Percentiles rank a stretch among this genome's conserved stretches.
phyloP scores from a whole-genome alignment of 1,140 invertebrate genomes.

The Cherax quadricarinatus region DNA sequence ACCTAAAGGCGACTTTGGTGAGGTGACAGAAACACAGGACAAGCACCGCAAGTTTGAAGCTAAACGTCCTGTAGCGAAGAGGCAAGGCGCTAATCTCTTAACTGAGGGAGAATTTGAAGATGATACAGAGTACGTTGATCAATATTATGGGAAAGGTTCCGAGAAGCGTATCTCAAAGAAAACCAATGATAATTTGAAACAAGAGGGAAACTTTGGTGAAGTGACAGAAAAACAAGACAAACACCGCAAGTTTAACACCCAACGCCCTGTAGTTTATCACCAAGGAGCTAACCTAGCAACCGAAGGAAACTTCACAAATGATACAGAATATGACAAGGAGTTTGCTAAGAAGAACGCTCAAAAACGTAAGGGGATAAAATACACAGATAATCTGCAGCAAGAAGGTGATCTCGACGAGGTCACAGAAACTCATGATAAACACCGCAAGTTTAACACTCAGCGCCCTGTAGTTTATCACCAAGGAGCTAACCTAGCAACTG shows the following conservation, averaged over 20 bases:
- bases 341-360: constrained; percentile 35
- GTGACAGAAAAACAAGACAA: constrained; percentile 20
- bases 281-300: constrained; percentile 28
- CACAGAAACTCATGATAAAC: constrained; percentile 34
- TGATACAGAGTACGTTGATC: constrained; percentile 30
- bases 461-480: not conserved
- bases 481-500: constrained; percentile 37
- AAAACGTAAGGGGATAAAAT: not conserved
- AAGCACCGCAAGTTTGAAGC: constrained; percentile 14
- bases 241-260: constrained; percentile 1
- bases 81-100: constrained; percentile 16
- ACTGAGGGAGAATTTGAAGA: constrained; percentile 3
- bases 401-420: constrained; percentile 24
- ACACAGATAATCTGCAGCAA: not conserved
- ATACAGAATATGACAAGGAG: constrained; percentile 34
- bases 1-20: not conserved
- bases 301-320: constrained; percentile 24
- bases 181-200: constrained; percentile 11
- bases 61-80: not conserved
- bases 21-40: constrained; percentile 28
- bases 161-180: not conserved
- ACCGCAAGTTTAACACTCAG: not conserved
- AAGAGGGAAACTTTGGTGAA: constrained; percentile 32
- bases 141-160: not conserved
- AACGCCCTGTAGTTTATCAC: not conserved